Evolutionary conservation across 2,797 vertebrate species (phyloP), one percentile per base, ranked within the genome.

Genomic region (Enteromius afrohamiltoni): DNA sequence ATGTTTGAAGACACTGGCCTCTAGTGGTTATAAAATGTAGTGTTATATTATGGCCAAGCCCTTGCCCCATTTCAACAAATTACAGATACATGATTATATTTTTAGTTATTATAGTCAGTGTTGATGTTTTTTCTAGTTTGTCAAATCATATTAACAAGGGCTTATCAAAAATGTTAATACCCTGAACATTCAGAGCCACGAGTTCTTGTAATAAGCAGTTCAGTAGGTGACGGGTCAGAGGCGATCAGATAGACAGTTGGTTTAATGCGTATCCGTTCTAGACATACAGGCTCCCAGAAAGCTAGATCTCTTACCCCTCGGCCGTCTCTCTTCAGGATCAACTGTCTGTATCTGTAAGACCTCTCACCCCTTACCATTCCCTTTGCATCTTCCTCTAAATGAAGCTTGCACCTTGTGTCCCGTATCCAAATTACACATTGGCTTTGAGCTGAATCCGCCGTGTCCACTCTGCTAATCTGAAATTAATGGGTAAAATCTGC

Each of bases 401-500:
- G 37, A 65, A 49, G 34, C 42, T 19, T 21, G n/a, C 34, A 65
- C 17, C 49, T 76, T 21, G 26, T 21, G 26, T 77, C 71, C 40
- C 21, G 0, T 58, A 34, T 77, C 64, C 49, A 69, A 77, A 77
- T 80, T 51, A 83, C 74, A 29, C 70, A 79, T 23, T 68, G 40
- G 85, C 77, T 75, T 86, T 83, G 58, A 70, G 77, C 70, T 80
- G 77, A 79, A 62, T 70, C 83, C 31, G n/a, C 60, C 75, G 17
- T 26, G 71, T 82, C 84, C 68, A 79, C 80, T 86, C 75, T 45
- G 37, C 51, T 90, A 89, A 92, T 90, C 89, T 91, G 85, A 86
- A 91, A 89, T 88, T 87, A 90, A 91, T 89, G 86, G 87, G 74
- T 53, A 85, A 89, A 86, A 86, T 86, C 79, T 88, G 75, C 4